Conservation (phyloP, 2,797 vertebrate species). For the Macropus fuliginosus region DNA sequence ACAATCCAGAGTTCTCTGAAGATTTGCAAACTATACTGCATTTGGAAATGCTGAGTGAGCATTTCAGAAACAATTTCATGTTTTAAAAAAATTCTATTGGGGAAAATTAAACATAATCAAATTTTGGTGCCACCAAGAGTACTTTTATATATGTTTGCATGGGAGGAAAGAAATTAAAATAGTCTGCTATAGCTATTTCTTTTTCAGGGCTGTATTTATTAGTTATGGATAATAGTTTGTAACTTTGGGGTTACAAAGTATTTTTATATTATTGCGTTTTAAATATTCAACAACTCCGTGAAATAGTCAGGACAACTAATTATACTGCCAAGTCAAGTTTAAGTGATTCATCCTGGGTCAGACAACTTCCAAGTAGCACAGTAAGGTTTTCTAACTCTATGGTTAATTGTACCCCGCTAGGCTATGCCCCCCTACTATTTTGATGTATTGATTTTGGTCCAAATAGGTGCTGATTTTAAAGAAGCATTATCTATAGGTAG, state of each 20-base stretch:
- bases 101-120: not conserved
- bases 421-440: not conserved
- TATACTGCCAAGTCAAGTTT: not conserved
- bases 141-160: conserved; percentile 26
- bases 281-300: not conserved
- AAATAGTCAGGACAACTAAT: not conserved
- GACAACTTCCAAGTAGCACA: not conserved
- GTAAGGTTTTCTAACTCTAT: not conserved
- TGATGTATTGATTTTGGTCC: not conserved
- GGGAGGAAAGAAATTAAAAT: conserved; percentile 21
- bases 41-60: not conserved
- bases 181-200: conserved; percentile 42
- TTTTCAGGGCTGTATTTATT: conserved; percentile 36
- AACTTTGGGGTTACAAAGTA: not conserved
- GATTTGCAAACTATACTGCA: not conserved
- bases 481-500: not conserved
- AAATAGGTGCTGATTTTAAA: not conserved
- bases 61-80: conserved; percentile 15
- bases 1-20: not conserved
- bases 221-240: conserved; percentile 11
- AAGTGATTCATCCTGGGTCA: not conserved
- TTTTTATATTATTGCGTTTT: not conserved
- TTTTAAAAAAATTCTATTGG: conserved; percentile 23
- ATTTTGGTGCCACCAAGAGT: not conserved
- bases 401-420: not conserved